A percentile compares a stretch with the other conserved stretches of the same genome.
Evolutionary conservation across 2,888 invertebrate genomes (phyloP).

Genomic region (Synanthedon formicaeformis): DNA sequence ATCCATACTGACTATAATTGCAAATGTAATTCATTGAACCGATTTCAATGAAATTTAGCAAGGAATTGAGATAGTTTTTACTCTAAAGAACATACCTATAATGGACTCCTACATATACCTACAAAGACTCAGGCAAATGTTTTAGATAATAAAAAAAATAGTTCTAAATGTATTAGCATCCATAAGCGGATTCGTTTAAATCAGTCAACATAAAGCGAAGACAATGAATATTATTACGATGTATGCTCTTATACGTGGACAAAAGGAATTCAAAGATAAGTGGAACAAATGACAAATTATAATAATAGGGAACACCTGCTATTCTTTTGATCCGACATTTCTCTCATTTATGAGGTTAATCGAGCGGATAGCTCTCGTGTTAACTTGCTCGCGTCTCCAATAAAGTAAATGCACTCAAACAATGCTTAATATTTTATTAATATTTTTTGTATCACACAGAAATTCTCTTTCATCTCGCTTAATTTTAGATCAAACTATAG

Average conservation of each 20-base stretch:
- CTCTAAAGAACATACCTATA: too few species aligned
- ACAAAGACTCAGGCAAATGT: too few species aligned
- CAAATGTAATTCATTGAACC: too few species aligned
- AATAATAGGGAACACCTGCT: constrained; percentile 67
- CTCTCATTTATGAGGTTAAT: constrained; percentile 69
- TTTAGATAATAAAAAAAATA: too few species aligned
- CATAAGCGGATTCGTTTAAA: constrained; percentile 5
- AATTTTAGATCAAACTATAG: constrained; percentile 68
- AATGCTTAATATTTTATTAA: constrained; percentile 52
- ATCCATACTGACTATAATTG: too few species aligned
- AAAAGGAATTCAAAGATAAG: constrained; percentile 44
- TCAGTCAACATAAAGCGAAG: constrained; percentile 19
- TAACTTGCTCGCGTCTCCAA: constrained; percentile 55
- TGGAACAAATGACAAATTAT: constrained; percentile 64
- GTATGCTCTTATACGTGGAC: constrained; percentile 17
- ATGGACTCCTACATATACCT: too few species aligned
- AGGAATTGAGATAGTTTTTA: too few species aligned
- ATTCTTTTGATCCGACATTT: constrained; percentile 69
- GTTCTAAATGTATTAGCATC: too few species aligned
- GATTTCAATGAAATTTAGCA: too few species aligned
- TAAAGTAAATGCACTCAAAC: constrained; percentile 57
- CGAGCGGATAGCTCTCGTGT: constrained; percentile 60
- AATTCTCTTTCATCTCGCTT: constrained; percentile 66
- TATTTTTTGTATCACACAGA: constrained; percentile 63
- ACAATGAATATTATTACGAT: constrained; percentile 5